phyloP scores from a whole-genome alignment of 2,113 vertebrate genomes.

The Microcebus jonahi region DNA sequence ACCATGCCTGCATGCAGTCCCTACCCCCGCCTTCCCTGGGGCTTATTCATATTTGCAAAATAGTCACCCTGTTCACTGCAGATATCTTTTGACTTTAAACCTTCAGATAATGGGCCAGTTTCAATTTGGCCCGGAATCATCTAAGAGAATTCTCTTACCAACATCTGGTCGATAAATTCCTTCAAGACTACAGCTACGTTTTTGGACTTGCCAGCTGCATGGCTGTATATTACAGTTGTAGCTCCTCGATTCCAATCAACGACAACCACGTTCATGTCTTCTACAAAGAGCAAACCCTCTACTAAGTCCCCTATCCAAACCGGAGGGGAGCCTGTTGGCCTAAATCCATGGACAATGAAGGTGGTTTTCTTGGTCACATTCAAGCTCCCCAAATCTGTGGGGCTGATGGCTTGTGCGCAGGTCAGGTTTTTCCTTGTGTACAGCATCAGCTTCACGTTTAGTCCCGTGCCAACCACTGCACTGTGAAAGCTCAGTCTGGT shows the following conservation, averaged over 20 bases:
- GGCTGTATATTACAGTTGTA: conserved; percentile 91
- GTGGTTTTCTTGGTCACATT: conserved; percentile 87
- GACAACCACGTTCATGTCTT: conserved; percentile 92
- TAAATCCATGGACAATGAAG: conserved; percentile 93
- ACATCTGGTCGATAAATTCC: conserved; percentile 88
- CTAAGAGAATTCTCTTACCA: conserved; percentile 84
- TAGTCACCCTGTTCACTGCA: neutral
- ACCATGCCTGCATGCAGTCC: neutral
- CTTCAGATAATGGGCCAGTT: neutral
- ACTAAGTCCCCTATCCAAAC: conserved; percentile 90
- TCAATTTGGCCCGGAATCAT: neutral
- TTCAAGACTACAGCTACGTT: conserved; percentile 91
- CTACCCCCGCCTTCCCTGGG: neutral
- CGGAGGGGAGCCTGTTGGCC: conserved; percentile 91
- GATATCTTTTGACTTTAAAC: neutral
- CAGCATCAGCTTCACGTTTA: conserved; percentile 91
- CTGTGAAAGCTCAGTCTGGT: conserved; percentile 89
- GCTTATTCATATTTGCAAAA: neutral
- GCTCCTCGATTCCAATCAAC: conserved; percentile 97
- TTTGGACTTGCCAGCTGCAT: conserved; percentile 87
- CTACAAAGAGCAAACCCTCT: conserved; percentile 84
- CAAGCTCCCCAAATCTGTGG: conserved; percentile 84
- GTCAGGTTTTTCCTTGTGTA: conserved; percentile 87
- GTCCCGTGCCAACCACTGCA: conserved; percentile 90
- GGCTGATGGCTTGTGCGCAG: conserved; percentile 87